Percentiles rank a stretch among this genome's conserved stretches.
phyloP scores from a whole-genome alignment of 2,113 vertebrate species.

The Tachysurus vachellii region DNA sequence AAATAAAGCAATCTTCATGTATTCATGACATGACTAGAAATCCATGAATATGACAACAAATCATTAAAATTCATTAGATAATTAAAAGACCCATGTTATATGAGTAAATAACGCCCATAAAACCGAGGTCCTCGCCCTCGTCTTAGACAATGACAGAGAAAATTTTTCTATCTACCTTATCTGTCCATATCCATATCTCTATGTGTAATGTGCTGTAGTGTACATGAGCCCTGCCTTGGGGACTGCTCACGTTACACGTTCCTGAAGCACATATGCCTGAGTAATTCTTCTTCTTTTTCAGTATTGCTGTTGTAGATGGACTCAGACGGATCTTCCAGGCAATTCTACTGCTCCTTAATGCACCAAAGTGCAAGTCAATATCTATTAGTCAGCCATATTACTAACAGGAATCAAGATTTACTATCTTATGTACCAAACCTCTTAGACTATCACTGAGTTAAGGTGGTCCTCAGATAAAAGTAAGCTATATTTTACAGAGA shows the following conservation, averaged over 20 bases:
- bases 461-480: background rate
- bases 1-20: background rate
- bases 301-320: background rate
- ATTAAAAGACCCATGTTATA: background rate
- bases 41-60: background rate
- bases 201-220: background rate
- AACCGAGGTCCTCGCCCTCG: background rate
- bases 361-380: slow-evolving; percentile 7
- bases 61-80: background rate
- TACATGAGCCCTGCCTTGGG: background rate
- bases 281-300: slow-evolving; percentile 3
- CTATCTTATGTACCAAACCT: background rate
- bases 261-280: background rate
- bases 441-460: background rate
- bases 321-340: slow-evolving; percentile 10
- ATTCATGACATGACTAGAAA: background rate
- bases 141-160: background rate
- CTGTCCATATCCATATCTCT: slow-evolving; percentile 6
- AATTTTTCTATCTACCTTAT: slow-evolving; percentile 2
- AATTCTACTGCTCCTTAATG: slow-evolving; percentile 11
- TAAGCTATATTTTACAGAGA: background rate
- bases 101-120: no score
- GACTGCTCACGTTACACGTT: background rate
- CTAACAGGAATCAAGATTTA: slow-evolving; percentile 14
- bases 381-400: background rate